Evolutionary conservation across 2,888 invertebrate genomes (phyloP).

Genomic region (Orthonychiurus folsomi): DNA sequence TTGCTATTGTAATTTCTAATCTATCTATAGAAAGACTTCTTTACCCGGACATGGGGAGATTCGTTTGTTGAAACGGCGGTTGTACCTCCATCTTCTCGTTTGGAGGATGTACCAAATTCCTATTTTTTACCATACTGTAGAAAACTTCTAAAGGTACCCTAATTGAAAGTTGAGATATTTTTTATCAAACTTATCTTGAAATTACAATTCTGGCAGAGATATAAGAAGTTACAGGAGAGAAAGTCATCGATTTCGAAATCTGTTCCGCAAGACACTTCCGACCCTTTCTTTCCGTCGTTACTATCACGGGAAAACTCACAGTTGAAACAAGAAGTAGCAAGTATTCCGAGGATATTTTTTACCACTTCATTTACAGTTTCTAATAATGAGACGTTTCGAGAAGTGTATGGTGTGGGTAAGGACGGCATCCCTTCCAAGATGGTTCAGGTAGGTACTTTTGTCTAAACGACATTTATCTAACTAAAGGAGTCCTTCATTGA

Average conservation of each 20-base stretch:
- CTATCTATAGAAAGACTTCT: constrained; percentile 58
- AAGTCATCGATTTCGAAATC: constrained; percentile 28
- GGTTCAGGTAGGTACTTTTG: constrained; percentile 28
- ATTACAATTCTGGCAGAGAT: constrained; percentile 23
- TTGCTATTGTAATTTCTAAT: constrained; percentile 12
- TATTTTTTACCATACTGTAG: constrained; percentile 82
- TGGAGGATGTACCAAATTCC: constrained; percentile 70
- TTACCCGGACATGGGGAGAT: constrained; percentile 97
- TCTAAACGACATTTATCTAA: neutral
- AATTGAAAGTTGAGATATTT: neutral
- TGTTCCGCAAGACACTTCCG: constrained; percentile 26
- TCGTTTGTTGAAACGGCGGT: constrained; percentile 71
- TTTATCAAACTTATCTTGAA: neutral
- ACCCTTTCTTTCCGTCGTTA: constrained; percentile 35
- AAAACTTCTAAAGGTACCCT: constrained; percentile 49
- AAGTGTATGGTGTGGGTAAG: constrained; percentile 66
- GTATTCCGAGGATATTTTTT: constrained; percentile 77
- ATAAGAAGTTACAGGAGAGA: constrained; percentile 32
- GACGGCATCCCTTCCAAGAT: constrained; percentile 40
- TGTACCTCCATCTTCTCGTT: constrained; percentile 65
- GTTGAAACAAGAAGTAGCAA: constrained; percentile 44
- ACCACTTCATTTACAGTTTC: constrained; percentile 68
- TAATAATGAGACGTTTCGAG: constrained; percentile 68
- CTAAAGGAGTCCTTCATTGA: constrained; percentile 12
- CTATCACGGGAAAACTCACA: constrained; percentile 27